Evolutionary conservation across 2,888 invertebrate species (phyloP).

Genomic region (Charanyca ferruginea): DNA sequence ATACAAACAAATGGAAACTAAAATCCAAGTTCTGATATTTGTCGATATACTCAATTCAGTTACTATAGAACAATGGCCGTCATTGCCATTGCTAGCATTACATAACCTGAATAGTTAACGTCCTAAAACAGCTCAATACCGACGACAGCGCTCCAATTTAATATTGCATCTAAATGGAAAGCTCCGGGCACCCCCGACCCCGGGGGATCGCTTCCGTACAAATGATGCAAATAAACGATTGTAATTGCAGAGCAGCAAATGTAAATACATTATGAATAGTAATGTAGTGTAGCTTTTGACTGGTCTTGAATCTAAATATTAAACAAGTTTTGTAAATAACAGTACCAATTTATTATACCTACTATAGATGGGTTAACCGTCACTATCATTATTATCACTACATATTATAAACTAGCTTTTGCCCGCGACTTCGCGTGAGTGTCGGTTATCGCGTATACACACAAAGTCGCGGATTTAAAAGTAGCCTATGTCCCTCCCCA

Average conservation of each 20-base stretch:
- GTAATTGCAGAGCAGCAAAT: conserved; percentile 44
- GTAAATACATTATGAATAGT: conserved; percentile 52
- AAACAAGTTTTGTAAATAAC: background rate
- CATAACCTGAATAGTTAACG: conserved; percentile 30
- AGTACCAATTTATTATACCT: no score
- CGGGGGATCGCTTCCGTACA: conserved; percentile 28
- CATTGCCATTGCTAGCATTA: conserved; percentile 3
- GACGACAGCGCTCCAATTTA: conserved; percentile 40
- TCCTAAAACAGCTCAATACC: conserved; percentile 24
- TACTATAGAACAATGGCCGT: conserved; percentile 9
- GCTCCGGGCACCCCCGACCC: conserved; percentile 25
- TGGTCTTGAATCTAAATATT: conserved; percentile 1
- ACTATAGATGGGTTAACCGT: no score
- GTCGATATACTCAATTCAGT: background rate
- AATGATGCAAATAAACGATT: conserved; percentile 52
- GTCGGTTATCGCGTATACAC: no score
- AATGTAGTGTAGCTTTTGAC: conserved; percentile 18
- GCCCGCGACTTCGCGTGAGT: no score
- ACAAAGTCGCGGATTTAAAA: no score
- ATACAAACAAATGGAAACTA: background rate
- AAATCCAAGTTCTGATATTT: background rate
- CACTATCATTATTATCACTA: no score
- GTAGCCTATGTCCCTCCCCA: no score
- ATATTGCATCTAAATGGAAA: conserved; percentile 56
- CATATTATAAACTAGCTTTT: no score